phyloP scores from a whole-genome alignment of 2,113 vertebrate genomes.

The Cyprinodon brontotheroides region DNA sequence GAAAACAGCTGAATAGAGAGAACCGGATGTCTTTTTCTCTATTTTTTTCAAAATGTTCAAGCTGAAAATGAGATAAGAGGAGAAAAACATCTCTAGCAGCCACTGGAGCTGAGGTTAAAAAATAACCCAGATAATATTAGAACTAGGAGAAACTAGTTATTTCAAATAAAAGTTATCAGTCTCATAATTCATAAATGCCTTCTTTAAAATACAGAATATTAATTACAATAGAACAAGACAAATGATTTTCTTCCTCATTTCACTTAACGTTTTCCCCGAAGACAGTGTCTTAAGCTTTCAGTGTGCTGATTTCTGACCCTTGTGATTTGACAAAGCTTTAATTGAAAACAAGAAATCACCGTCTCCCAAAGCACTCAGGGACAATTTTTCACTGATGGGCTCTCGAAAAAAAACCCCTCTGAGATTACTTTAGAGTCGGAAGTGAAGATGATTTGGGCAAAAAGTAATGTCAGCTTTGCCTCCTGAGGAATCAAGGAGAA shows the following conservation, averaged over 20 bases:
- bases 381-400: slow-evolving; percentile 64
- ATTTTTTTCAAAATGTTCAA: not conserved
- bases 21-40: not conserved
- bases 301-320: slow-evolving; percentile 46
- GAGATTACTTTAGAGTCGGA: slow-evolving; percentile 49
- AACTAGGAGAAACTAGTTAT: not conserved
- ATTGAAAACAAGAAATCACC: slow-evolving; percentile 67
- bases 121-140: not conserved
- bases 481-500: slow-evolving; percentile 13
- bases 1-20: no score
- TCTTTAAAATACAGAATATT: not conserved
- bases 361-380: slow-evolving; percentile 59
- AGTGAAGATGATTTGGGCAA: slow-evolving; percentile 31
- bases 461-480: slow-evolving; percentile 20
- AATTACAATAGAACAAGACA: not conserved
- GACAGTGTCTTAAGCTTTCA: slow-evolving; percentile 48
- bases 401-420: slow-evolving; percentile 49
- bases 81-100: not conserved
- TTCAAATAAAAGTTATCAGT: not conserved
- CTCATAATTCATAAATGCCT: not conserved
- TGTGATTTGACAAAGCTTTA: slow-evolving; percentile 57
- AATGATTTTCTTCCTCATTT: slow-evolving; percentile 13
- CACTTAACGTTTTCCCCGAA: slow-evolving; percentile 48
- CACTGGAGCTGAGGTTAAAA: not conserved
- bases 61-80: no score